A percentile compares a stretch with the other conserved stretches of the same genome.
These are phyloP conservation scores for Saguinus midas DNA, from an alignment of 2,113 vertebrate genomes.

Conservation along the genomic window DNA sequence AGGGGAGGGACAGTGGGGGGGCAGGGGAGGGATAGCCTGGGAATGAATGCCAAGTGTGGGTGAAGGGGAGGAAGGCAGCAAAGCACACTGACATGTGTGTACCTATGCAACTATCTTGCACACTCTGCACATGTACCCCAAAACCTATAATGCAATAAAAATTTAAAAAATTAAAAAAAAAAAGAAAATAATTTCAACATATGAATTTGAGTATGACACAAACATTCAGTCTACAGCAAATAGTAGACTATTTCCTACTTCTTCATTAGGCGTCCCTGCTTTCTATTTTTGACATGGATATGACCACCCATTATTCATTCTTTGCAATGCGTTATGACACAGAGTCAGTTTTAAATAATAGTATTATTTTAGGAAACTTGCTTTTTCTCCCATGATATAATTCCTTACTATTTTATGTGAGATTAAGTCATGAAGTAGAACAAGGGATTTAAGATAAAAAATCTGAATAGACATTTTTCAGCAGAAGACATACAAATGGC, in stretches of 20 bases:
- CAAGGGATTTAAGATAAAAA: not conserved
- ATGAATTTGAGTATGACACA: not conserved
- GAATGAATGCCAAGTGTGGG: too few species aligned
- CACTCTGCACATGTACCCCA: too few species aligned
- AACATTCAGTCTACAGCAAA: not conserved
- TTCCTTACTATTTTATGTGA: not conserved
- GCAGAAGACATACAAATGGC: not conserved
- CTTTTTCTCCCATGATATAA: not conserved
- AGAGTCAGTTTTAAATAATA: not conserved
- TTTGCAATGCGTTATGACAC: not conserved
- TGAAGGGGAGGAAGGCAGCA: too few species aligned
- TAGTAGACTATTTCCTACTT: too few species aligned
- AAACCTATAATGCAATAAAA: too few species aligned
- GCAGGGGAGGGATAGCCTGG: too few species aligned
- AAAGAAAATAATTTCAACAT: too few species aligned
- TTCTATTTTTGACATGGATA: not conserved
- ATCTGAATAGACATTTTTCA: not conserved
- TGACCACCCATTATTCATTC: not conserved
- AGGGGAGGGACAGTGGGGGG: too few species aligned
- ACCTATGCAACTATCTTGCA: too few species aligned
- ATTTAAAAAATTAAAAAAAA: too few species aligned
- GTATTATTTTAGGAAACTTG: not conserved
- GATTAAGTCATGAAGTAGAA: not conserved
- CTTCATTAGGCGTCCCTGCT: fast-evolving
- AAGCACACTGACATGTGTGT: too few species aligned